Conservation (phyloP, 2,888 invertebrate genomes). For the Latrodectus hesperus region DNA sequence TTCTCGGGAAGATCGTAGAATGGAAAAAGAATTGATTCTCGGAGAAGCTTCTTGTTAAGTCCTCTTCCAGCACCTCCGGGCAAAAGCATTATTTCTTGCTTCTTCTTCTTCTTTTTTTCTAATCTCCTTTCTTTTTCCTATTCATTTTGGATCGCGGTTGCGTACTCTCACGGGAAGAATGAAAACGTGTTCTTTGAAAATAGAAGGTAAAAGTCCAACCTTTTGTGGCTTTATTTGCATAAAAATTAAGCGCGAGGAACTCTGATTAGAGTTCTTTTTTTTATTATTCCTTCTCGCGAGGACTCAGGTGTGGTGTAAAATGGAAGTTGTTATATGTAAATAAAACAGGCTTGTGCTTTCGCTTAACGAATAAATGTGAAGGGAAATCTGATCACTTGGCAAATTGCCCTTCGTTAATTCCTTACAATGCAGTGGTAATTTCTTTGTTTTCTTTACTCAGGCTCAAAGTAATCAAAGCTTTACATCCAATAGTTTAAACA, state of each 20-base stretch:
- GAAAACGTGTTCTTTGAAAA: conserved; percentile 46
- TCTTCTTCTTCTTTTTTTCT: not conserved
- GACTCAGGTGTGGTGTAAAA: not conserved
- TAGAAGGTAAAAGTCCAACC: conserved; percentile 18
- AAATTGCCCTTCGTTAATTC: too few species aligned
- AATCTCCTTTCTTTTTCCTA: conserved; percentile 25
- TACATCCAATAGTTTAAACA: too few species aligned
- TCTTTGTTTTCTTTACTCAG: too few species aligned
- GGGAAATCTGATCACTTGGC: too few species aligned
- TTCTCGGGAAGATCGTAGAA: conserved; percentile 18
- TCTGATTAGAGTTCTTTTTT: conserved; percentile 25
- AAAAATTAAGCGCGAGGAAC: conserved; percentile 42
- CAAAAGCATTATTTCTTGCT: not conserved
- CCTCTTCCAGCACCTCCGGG: conserved; percentile 15
- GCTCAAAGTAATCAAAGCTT: too few species aligned
- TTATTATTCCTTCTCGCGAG: not conserved
- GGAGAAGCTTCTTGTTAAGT: conserved; percentile 50
- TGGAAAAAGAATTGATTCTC: conserved; percentile 69
- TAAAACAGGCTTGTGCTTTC: not conserved
- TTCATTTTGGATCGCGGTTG: conserved; percentile 62
- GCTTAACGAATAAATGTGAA: not conserved
- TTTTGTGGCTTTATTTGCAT: conserved; percentile 50
- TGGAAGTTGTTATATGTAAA: conserved; percentile 13
- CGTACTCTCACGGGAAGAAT: conserved; percentile 38
- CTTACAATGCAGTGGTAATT: too few species aligned